Percentiles rank a stretch among this genome's conserved stretches.
phyloP scores from a whole-genome alignment of 2,888 invertebrate species.

The Chalcosyrphus nemorum region DNA sequence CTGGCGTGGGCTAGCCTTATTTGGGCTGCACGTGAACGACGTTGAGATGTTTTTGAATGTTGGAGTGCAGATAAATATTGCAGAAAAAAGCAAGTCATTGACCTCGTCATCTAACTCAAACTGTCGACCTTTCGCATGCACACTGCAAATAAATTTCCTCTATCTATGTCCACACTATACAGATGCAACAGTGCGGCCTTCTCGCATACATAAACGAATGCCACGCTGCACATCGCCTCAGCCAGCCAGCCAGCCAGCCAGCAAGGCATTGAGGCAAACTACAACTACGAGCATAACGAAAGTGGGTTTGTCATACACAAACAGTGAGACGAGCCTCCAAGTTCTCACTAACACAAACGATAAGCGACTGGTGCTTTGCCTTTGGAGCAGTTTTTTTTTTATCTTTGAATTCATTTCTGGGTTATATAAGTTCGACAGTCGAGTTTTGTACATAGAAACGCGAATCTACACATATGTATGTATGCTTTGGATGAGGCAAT shows the following conservation, averaged over 20 bases:
- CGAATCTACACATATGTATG: background rate
- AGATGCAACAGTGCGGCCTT: constrained; percentile 47
- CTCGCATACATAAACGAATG: constrained; percentile 32
- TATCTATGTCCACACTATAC: background rate
- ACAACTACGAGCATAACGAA: constrained; percentile 64
- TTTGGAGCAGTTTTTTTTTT: constrained; percentile 55
- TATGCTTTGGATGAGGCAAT: background rate
- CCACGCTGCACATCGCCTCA: constrained; percentile 34
- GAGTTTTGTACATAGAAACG: constrained; percentile 56
- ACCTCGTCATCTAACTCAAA: constrained; percentile 6
- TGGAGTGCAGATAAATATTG: background rate
- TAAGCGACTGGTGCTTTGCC: constrained; percentile 40
- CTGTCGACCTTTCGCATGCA: constrained; percentile 14
- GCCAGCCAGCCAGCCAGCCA: constrained; percentile 5
- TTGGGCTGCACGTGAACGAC: background rate
- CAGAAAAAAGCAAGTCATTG: constrained; percentile 49
- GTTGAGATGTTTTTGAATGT: background rate
- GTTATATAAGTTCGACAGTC: constrained; percentile 50
- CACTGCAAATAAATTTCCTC: background rate
- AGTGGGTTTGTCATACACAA: constrained; percentile 74
- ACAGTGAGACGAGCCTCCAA: constrained; percentile 78
- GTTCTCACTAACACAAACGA: constrained; percentile 67
- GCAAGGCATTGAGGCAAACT: constrained; percentile 21
- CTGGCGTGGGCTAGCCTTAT: constrained; percentile 2
- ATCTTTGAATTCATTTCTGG: constrained; percentile 52